phyloP scores from a whole-genome alignment of 2,113 vertebrate genomes.

The Pogonocichla stellata region DNA sequence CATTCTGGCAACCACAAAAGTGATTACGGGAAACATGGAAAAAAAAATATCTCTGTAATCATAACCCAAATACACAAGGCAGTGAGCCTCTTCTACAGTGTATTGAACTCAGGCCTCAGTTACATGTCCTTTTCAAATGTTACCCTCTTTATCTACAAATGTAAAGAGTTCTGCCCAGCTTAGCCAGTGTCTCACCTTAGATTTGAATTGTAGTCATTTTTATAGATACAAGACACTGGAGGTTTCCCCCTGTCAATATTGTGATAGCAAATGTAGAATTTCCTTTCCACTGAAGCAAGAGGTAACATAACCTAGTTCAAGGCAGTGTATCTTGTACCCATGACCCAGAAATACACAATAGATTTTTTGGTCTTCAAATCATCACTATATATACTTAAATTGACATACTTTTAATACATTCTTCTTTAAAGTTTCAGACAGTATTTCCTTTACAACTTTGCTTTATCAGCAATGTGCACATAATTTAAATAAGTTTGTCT shows the following conservation, averaged over 20 bases:
- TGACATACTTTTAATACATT: background rate
- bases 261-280: background rate
- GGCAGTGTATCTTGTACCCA: background rate
- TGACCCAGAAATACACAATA: background rate
- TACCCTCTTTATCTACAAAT: background rate
- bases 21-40: background rate
- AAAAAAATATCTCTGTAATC: background rate
- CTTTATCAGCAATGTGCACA: background rate
- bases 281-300: background rate
- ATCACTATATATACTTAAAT: background rate
- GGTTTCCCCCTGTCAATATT: background rate
- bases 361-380: background rate
- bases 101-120: background rate
- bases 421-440: background rate
- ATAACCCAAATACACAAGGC: background rate
- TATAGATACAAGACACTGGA: background rate
- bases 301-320: background rate
- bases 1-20: background rate
- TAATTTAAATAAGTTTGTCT: background rate
- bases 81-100: background rate
- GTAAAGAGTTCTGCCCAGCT: background rate
- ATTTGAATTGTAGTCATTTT: background rate
- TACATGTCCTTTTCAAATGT: background rate
- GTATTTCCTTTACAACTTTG: background rate
- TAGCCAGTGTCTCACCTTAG: background rate